Percentiles rank a stretch among this genome's conserved stretches.
Evolutionary conservation across 2,113 vertebrate species (phyloP).

Genomic region (Ochotona princeps): DNA sequence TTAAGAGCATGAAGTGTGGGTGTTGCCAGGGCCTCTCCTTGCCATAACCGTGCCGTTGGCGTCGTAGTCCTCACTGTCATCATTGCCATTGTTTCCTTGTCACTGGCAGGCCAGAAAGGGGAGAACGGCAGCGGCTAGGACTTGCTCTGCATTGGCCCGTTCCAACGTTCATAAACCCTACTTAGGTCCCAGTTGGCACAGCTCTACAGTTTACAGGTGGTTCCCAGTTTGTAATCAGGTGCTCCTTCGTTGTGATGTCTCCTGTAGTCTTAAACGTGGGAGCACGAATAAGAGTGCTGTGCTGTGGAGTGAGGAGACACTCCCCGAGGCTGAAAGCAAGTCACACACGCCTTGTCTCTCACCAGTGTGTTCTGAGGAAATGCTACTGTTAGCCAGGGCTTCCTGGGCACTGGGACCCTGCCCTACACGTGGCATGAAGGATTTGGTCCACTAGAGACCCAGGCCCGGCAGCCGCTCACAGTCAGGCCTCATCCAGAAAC

Average conservation of each 20-base stretch:
- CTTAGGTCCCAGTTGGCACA: neutral
- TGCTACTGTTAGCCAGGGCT: neutral
- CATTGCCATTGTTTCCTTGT: accelerated
- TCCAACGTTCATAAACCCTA: neutral
- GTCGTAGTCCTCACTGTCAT: neutral
- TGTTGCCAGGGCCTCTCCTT: neutral
- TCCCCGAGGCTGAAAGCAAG: neutral
- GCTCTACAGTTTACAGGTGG: neutral
- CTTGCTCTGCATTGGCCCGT: accelerated
- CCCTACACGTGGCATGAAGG: neutral
- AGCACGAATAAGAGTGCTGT: neutral
- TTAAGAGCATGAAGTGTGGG: neutral
- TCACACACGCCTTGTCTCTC: neutral
- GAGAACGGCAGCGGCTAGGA: accelerated
- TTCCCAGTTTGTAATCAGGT: neutral
- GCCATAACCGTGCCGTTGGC: neutral
- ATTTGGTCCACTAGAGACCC: neutral
- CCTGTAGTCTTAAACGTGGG: neutral
- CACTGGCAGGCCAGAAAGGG: no score
- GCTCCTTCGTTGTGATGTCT: neutral
- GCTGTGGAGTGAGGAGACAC: accelerated
- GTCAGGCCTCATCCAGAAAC: neutral
- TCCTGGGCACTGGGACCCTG: accelerated
- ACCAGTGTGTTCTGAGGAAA: neutral
- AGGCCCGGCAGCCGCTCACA: neutral